These are phyloP conservation scores for Hybognathus amarus DNA, from an alignment of 2,797 vertebrate species.

Conservation along the genomic window DNA sequence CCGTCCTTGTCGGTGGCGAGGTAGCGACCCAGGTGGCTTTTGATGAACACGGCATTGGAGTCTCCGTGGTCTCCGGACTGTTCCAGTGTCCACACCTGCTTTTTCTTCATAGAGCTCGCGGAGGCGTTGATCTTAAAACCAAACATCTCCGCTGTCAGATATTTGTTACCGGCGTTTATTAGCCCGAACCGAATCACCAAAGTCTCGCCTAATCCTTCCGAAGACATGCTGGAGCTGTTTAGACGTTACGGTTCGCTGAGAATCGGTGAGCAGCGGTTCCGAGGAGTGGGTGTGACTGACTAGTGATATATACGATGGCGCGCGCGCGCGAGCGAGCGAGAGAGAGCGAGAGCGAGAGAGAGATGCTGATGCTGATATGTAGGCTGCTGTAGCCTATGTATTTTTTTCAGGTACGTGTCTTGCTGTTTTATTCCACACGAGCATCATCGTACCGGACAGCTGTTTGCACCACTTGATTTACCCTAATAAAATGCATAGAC, in stretches of 20 bases:
- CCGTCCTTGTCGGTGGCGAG: conserved; percentile 95
- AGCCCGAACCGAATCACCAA: conserved; percentile 92
- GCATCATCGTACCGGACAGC: not conserved
- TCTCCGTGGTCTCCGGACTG: conserved; percentile 82
- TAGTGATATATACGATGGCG: conserved; percentile 22
- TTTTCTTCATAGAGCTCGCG: conserved; percentile 93
- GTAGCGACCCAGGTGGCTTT: conserved; percentile 94
- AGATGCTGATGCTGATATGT: not conserved
- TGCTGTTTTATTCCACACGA: not conserved
- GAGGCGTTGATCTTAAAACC: conserved; percentile 97
- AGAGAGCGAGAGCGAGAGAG: conserved; percentile 43
- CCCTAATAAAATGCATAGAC: not conserved
- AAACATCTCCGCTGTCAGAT: conserved; percentile 94
- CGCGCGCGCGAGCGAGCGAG: not conserved
- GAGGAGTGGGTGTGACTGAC: conserved; percentile 46
- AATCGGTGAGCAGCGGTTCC: conserved; percentile 18
- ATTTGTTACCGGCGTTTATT: conserved; percentile 90
- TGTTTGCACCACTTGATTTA: not conserved
- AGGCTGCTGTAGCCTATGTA: not conserved
- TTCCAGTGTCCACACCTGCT: conserved; percentile 98
- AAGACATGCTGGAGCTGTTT: conserved; percentile 75
- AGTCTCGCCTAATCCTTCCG: conserved; percentile 81
- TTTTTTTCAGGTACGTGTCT: not conserved
- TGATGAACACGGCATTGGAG: conserved; percentile 84
- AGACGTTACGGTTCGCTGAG: conserved; percentile 30